Base-by-base conservation (phyloP, 1,140 invertebrate species). In the Nilaparvata lugens region DNA sequence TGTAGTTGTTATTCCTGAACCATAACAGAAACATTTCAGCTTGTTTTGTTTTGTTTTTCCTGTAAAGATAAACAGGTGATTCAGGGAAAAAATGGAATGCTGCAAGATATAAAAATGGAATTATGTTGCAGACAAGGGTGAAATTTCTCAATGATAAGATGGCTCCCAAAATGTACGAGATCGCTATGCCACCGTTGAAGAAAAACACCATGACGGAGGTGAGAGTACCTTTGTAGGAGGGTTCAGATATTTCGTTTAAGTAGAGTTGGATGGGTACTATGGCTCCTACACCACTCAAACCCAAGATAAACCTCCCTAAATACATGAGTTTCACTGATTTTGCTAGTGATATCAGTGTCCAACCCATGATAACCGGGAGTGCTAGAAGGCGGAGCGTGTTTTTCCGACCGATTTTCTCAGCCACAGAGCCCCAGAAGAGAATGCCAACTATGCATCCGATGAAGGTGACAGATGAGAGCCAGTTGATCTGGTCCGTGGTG, bases 241-340 rank as follows among this genome's bases (percentile, higher is more conserved):
- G 82, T 68, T 93, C 87, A 0, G 89, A 86, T 31, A 93, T 88
- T 76, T 95, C 92, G 1, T 88, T 86, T 19, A 95, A 85, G 71
- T 93, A 95, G 68, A 92, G 86, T 0, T 91, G 91, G 0, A 83
- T 84, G 19, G 86, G 80, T 11, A 93, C 87, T 66, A 88, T 89
- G 13, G 85, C 83, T 16, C 88, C 84, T 40, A 90, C 89, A 69
- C 86, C 83, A 0, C 76, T 83, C 13, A 87, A 68, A 19, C 90
- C 90, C 55, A 83, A 86, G 43, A 93, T 75, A 58, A 93, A 81
- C 51, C 92, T 79, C 0, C 86, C 90, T 48, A 83, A 66, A 56
- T 86, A 85, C 16, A 89, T 70, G 74, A 83, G 77, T 54, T 72
- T 76, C 0, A 83, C 73, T 7, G 76, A 77, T 11, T 74, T 76